Evolutionary conservation across 2,113 vertebrate species (phyloP).

Genomic region (Oryzias celebensis): DNA sequence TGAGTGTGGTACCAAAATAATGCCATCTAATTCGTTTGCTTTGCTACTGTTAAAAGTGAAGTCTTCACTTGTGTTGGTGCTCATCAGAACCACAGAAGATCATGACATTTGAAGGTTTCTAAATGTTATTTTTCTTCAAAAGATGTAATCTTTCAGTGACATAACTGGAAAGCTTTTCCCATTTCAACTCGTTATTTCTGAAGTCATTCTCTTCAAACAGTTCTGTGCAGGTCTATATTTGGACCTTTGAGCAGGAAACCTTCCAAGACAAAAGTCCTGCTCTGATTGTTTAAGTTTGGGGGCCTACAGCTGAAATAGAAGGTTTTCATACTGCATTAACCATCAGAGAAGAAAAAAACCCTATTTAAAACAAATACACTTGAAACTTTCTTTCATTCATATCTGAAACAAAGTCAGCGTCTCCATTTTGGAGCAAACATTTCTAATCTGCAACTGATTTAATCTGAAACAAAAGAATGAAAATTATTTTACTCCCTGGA

Average conservation of each 20-base stretch:
- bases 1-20: too few relatives aligned
- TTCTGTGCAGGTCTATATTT: conserved; percentile 55
- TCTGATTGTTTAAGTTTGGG: too few relatives aligned
- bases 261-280: neutral
- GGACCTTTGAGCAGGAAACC: conserved; percentile 46
- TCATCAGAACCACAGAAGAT: too few relatives aligned
- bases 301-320: neutral
- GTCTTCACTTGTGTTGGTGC: too few relatives aligned
- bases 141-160: neutral
- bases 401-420: too few relatives aligned
- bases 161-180: neutral
- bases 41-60: too few relatives aligned
- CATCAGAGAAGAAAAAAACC: conserved; percentile 54
- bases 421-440: too few relatives aligned
- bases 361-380: conserved; percentile 26
- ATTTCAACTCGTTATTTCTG: neutral
- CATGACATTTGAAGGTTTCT: neutral
- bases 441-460: too few relatives aligned
- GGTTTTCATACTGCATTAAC: conserved; percentile 66
- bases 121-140: neutral
- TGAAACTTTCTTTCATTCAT: neutral
- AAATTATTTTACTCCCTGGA: too few relatives aligned
- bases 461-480: too few relatives aligned
- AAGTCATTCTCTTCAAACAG: conserved; percentile 25
- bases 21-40: too few relatives aligned